phyloP scores from a whole-genome alignment of 1,140 invertebrate genomes.

The Charaxes varanes region DNA sequence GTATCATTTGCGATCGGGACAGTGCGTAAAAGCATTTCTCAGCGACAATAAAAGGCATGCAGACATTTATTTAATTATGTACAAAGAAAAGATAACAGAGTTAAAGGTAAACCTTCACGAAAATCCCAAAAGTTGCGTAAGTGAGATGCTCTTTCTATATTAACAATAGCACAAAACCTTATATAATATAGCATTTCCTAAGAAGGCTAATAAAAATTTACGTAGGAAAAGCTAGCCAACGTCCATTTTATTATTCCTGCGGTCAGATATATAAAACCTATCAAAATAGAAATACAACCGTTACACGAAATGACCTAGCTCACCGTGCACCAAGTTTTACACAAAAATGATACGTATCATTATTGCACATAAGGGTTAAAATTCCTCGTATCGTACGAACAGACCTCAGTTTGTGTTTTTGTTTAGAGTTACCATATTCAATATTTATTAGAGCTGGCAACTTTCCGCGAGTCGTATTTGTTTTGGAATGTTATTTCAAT shows the following conservation, averaged over 20 bases:
- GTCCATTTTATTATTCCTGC: slow-evolving; percentile 30
- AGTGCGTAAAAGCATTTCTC: no score
- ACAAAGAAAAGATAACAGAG: no score
- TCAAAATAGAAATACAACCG: slow-evolving; percentile 26
- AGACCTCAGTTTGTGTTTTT: slow-evolving; percentile 11
- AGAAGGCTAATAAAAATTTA: slow-evolving; percentile 21
- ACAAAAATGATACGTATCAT: background rate
- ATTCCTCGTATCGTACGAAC: background rate
- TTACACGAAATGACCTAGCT: slow-evolving; percentile 28
- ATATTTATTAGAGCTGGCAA: slow-evolving; percentile 24
- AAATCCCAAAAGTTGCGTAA: no score
- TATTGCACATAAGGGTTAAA: background rate
- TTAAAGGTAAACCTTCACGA: no score
- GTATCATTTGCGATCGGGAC: no score
- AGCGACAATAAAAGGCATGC: no score
- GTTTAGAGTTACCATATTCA: slow-evolving; percentile 18
- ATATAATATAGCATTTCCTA: no score
- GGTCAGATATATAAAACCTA: slow-evolving; percentile 42
- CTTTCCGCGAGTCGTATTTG: slow-evolving; percentile 10
- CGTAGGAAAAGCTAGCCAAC: slow-evolving; percentile 34
- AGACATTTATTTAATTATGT: no score
- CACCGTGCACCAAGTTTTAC: background rate
- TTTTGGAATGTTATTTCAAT: slow-evolving; percentile 10
- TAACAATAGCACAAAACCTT: no score
- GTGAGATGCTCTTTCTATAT: no score